Conservation (phyloP, 2,888 invertebrate species). For the Nomada ferruginata region DNA sequence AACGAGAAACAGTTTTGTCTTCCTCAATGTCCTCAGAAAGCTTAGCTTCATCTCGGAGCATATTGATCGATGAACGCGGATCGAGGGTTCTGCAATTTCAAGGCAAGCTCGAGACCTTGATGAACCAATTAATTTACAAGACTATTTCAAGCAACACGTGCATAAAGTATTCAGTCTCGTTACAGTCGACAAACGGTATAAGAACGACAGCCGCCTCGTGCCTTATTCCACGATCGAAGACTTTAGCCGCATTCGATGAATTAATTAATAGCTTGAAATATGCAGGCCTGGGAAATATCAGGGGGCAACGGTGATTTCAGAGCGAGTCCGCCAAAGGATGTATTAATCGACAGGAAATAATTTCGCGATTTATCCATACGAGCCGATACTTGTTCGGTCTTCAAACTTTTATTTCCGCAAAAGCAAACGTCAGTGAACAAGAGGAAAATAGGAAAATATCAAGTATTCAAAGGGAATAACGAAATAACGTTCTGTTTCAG, state of each 20-base stretch:
- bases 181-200: slow-evolving; percentile 33
- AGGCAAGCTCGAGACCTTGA: neutral
- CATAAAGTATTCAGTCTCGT: slow-evolving; percentile 36
- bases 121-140: neutral
- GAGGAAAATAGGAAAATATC: too few species aligned
- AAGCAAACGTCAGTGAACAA: neutral
- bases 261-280: slow-evolving; percentile 65
- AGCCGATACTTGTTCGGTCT: neutral
- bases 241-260: slow-evolving; percentile 56
- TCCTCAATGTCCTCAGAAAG: neutral
- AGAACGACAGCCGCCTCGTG: slow-evolving; percentile 46
- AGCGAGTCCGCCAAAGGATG: neutral
- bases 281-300: slow-evolving; percentile 67
- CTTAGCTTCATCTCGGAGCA: too few species aligned
- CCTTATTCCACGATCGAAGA: slow-evolving; percentile 58
- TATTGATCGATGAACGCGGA: neutral
- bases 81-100: neutral
- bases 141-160: neutral
- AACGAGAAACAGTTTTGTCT: neutral
- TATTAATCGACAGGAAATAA: neutral
- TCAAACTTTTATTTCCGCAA: too few species aligned
- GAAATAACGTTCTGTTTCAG: slow-evolving; percentile 86
- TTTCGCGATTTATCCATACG: neutral
- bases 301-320: slow-evolving; percentile 23
- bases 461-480: neutral